Percentiles rank a stretch among this genome's conserved stretches.
Evolutionary conservation across 2,888 invertebrate species (phyloP).

Genomic region (Tetramorium bicarinatum): DNA sequence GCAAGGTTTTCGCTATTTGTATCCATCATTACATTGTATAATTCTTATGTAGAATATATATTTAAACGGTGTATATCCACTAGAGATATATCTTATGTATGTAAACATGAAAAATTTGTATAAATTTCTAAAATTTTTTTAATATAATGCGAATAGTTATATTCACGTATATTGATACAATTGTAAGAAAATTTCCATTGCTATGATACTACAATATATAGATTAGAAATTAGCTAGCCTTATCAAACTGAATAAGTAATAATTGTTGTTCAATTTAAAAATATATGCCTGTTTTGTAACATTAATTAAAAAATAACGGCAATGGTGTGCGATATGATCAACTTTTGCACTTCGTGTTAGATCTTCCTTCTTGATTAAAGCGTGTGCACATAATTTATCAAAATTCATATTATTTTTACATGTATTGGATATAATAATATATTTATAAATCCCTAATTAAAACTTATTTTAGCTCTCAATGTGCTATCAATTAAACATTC

Average conservation of each 20-base stretch:
- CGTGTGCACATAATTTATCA: constrained; percentile 26
- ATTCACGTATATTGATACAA: not conserved
- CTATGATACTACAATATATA: constrained; percentile 24
- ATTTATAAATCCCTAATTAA: constrained; percentile 45
- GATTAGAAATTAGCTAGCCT: not conserved
- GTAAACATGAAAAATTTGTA: constrained; percentile 50
- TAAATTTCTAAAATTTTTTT: constrained; percentile 16
- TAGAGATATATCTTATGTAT: constrained; percentile 36
- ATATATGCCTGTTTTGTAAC: constrained; percentile 4
- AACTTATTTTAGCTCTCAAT: constrained; percentile 22
- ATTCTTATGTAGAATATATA: constrained; percentile 4
- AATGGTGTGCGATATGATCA: not conserved
- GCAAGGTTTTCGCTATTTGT: constrained; percentile 29
- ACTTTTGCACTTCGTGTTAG: not conserved
- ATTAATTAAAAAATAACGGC: constrained; percentile 13
- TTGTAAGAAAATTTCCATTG: constrained; percentile 18
- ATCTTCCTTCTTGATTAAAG: constrained; percentile 37
- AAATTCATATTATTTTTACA: constrained; percentile 40
- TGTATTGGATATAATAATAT: constrained; percentile 34
- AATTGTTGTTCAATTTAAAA: constrained; percentile 34
- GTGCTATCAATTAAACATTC: constrained; percentile 32
- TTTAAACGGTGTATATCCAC: not conserved
- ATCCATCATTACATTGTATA: constrained; percentile 4
- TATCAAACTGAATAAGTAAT: not conserved
- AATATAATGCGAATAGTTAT: constrained; percentile 21